A percentile compares a stretch with the other conserved stretches of the same genome.
Evolutionary conservation across 2,797 vertebrate genomes (phyloP).

Genomic region (Apodemus agrarius): DNA sequence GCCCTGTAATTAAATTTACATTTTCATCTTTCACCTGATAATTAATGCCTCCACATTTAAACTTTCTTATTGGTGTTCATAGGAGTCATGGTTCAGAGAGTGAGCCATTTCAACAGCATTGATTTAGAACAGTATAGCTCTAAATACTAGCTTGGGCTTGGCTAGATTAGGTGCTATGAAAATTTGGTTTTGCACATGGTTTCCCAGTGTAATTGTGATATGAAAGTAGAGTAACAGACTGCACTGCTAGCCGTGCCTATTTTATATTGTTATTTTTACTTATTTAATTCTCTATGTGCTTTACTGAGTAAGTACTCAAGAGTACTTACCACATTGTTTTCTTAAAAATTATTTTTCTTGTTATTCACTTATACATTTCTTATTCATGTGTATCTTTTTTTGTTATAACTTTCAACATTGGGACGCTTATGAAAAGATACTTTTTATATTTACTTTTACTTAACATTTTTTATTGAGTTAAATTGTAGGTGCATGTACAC

Average conservation of each 20-base stretch:
- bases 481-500: neutral
- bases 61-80: neutral
- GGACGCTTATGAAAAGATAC: neutral
- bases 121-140: no score
- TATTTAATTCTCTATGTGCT: slow-evolving; percentile 42
- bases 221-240: slow-evolving; percentile 23
- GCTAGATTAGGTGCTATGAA: slow-evolving; percentile 39
- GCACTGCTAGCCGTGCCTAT: neutral
- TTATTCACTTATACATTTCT: neutral
- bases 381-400: neutral
- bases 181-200: slow-evolving; percentile 28
- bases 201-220: slow-evolving; percentile 46
- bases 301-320: neutral
- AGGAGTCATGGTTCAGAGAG: slow-evolving; percentile 58
- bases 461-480: neutral
- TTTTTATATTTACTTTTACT: neutral
- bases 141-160: slow-evolving; percentile 62
- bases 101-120: slow-evolving; percentile 58
- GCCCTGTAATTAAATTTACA: slow-evolving; percentile 68
- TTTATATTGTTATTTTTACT: neutral
- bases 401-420: neutral
- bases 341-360: neutral
- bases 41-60: slow-evolving; percentile 41
- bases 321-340: neutral
- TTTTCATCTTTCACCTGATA: slow-evolving; percentile 46